Base-by-base conservation (phyloP, 2,888 invertebrate genomes). In the Ganaspis brasiliensis region DNA sequence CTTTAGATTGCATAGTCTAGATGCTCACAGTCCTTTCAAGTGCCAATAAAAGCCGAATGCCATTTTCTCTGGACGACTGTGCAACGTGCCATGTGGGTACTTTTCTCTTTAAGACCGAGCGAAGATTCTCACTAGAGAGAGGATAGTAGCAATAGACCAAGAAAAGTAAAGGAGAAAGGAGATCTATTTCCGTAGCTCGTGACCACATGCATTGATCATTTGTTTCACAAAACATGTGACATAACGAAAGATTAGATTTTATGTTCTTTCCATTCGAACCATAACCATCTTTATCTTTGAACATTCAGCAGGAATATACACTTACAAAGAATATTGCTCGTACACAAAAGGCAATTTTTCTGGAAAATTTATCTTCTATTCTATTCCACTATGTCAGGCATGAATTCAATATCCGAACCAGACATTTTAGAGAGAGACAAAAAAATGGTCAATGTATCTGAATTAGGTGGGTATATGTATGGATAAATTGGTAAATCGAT, bases 161-260 rank as follows among this genome's bases (percentile, higher is more conserved):
- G 19, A 4, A 19, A 37, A 35, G 35, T 16, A 35, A 61, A 35
- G 26, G 45, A 37, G 56, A 37, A 78, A 59, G 61, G 73, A 73
- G 74, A 79, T 78, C 76, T 74, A 79, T 78, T 81, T 79, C 79
- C 79, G 73, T 77, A 72, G 74, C 78, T 81, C 78, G 76, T 79
- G 75, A 76, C 78, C 78, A 76, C 81, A 75, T 78, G 76, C 76
- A 78, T 79, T 72, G 81, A 55, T 79, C 81, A 76, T 79, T 81
- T 81, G 78, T 77, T 81, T 77, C 74, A 76, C 75, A 77, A 61
- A 77, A 71, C 74, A 79, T 77, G 77, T 79, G 81, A 79, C 81
- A 61, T 71, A 52, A 71, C 73, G 73, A 40, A 40, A 40, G 40
- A 40, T 40, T 40, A 40, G 40, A 40, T 40, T 40, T 40, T 40